These are phyloP conservation scores for Cephalotes varians DNA, from an alignment of 2,888 invertebrate species.

Conservation along the genomic window DNA sequence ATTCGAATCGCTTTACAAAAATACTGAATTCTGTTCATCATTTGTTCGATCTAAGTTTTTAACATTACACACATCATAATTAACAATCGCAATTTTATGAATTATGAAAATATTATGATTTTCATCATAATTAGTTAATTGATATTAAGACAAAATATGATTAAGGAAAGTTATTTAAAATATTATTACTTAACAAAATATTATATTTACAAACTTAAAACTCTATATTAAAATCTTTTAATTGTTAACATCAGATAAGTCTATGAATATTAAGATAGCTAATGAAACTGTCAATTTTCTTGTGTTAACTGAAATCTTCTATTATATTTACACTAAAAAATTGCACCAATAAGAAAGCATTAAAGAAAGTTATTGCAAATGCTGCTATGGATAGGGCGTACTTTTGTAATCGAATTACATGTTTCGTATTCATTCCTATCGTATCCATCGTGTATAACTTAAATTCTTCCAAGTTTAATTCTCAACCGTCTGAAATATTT, in stretches of 20 bases:
- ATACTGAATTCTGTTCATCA: slow-evolving; percentile 28
- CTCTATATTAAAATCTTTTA: background rate
- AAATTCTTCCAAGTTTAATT: slow-evolving; percentile 19
- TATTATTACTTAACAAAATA: background rate
- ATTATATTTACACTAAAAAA: slow-evolving; percentile 51
- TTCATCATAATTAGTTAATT: background rate
- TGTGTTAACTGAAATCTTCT: background rate
- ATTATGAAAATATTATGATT: background rate
- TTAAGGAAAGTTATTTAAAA: background rate
- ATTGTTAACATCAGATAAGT: background rate
- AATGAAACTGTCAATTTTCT: background rate
- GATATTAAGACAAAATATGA: background rate
- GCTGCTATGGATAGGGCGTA: slow-evolving; percentile 47
- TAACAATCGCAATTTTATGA: background rate
- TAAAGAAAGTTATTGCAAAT: slow-evolving; percentile 57
- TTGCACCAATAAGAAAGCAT: background rate
- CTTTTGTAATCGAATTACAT: slow-evolving; percentile 41
- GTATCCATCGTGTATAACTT: background rate
- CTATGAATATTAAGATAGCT: background rate
- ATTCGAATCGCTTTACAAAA: slow-evolving; percentile 53
- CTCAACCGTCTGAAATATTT: background rate
- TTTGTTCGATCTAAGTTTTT: background rate
- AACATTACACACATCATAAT: too few species aligned
- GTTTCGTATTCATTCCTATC: slow-evolving; percentile 3
- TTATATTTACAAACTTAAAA: background rate